Evolutionary conservation across 1,140 invertebrate species (phyloP).

Genomic region (Sinonovacula constricta): DNA sequence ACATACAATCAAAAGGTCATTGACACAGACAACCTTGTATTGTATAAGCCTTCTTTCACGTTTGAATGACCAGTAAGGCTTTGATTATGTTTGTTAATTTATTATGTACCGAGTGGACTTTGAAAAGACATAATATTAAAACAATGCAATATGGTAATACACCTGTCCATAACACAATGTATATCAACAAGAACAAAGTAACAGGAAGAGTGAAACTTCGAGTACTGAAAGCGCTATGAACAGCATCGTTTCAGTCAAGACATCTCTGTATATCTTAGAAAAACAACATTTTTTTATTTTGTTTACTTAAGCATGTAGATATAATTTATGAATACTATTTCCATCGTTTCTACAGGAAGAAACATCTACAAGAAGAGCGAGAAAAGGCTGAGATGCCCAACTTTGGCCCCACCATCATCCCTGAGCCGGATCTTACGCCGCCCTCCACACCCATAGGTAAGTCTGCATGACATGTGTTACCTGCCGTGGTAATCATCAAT

Average conservation of each 20-base stretch:
- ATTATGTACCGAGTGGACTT: no score
- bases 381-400: constrained; percentile 74
- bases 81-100: no score
- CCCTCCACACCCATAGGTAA: constrained; percentile 72
- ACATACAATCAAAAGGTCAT: no score
- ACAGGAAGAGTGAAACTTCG: background rate
- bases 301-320: background rate
- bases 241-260: constrained; percentile 9
- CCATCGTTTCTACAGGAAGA: constrained; percentile 59
- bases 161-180: no score
- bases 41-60: no score
- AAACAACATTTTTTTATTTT: background rate
- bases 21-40: no score
- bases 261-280: background rate
- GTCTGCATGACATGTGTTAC: constrained; percentile 3
- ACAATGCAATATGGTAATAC: no score
- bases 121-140: no score
- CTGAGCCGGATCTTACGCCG: constrained; percentile 71
- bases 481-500: background rate
- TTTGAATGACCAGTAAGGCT: no score
- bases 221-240: background rate
- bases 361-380: constrained; percentile 67
- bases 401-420: constrained; percentile 73
- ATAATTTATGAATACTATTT: background rate
- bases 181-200: background rate